Conservation (phyloP, 2,113 vertebrate genomes). For the Lepus europaeus region DNA sequence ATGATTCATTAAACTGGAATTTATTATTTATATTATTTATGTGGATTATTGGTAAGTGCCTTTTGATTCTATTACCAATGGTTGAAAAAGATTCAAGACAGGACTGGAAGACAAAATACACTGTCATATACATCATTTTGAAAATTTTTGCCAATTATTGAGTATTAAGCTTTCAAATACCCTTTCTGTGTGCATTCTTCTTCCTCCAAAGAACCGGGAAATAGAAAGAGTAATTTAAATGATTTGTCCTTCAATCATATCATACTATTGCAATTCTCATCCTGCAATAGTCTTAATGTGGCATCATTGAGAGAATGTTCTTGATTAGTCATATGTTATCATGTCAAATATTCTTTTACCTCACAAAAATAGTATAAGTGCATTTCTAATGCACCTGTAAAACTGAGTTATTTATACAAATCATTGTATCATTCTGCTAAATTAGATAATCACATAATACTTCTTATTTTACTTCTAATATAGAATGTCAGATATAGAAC, state of each 20-base stretch:
- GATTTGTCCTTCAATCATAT: neutral
- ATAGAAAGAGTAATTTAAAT: conserved; percentile 57
- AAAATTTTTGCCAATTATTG: conserved; percentile 68
- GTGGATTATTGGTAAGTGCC: conserved; percentile 74
- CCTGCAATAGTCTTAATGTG: conserved; percentile 18
- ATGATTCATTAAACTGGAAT: conserved; percentile 69
- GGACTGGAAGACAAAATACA: conserved; percentile 51
- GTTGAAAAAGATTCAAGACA: conserved; percentile 65
- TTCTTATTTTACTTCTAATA: neutral
- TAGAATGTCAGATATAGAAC: neutral
- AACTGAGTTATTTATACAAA: neutral
- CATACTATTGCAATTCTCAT: neutral
- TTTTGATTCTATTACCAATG: conserved; percentile 73
- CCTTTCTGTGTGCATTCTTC: neutral
- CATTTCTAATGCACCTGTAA: conserved; percentile 16
- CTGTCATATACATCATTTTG: conserved; percentile 32
- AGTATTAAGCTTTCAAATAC: conserved; percentile 54
- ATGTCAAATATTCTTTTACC: conserved; percentile 17
- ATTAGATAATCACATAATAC: neutral
- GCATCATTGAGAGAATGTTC: neutral
- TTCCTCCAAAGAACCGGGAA: conserved; percentile 37
- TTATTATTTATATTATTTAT: conserved; percentile 80
- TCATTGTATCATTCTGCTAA: neutral
- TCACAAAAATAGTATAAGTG: neutral
- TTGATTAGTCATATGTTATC: conserved; percentile 37